Percentiles rank a stretch among this genome's conserved stretches.
Evolutionary conservation across 2,113 vertebrate genomes (phyloP).

Genomic region (Columbina picui): DNA sequence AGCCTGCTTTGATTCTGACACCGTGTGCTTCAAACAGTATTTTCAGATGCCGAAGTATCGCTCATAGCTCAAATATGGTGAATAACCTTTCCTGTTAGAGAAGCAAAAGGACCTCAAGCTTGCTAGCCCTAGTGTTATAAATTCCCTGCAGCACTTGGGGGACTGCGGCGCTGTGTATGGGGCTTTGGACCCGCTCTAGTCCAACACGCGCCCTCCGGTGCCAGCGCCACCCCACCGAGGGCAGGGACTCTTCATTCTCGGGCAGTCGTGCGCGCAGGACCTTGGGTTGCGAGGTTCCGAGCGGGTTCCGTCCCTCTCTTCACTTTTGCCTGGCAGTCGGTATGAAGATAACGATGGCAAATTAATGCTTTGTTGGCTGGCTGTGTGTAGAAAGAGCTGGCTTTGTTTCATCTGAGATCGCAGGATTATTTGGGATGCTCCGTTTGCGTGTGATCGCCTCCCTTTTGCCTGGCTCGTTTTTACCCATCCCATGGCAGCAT

Average conservation of each 20-base stretch:
- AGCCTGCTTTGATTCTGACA: background rate
- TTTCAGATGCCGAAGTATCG: background rate
- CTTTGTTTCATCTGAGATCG: background rate
- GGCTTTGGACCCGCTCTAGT: background rate
- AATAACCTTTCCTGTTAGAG: background rate
- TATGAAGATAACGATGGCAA: background rate
- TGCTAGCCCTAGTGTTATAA: background rate
- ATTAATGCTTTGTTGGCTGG: background rate
- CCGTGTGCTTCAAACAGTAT: background rate
- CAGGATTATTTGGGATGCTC: background rate
- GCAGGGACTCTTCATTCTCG: background rate
- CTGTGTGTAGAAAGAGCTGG: background rate
- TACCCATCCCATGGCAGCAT: fast-evolving
- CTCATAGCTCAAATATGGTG: background rate
- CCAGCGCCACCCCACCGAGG: background rate
- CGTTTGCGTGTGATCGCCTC: background rate
- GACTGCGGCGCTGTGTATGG: background rate
- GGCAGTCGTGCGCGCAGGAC: no score
- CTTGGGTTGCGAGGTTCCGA: background rate
- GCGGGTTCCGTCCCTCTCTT: background rate
- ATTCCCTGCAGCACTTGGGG: background rate
- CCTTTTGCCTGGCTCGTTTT: background rate
- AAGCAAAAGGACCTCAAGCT: background rate
- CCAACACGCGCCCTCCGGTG: background rate
- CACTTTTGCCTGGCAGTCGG: background rate